phyloP scores from a whole-genome alignment of 92 coral and sea anemone species.

The Umimayanthus chanpuru region DNA sequence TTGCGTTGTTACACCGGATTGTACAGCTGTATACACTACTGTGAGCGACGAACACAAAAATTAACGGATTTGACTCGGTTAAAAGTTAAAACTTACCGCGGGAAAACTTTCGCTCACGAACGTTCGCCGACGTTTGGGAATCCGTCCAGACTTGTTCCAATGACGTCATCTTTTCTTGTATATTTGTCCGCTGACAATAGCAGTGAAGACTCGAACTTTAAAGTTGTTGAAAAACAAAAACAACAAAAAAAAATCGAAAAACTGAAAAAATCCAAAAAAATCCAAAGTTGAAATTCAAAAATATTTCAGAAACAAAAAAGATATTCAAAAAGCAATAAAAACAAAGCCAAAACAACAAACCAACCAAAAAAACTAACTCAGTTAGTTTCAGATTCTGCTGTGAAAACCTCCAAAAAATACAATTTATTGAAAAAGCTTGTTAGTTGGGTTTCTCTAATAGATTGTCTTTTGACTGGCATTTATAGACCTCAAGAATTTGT shows the following conservation, averaged over 20 bases:
- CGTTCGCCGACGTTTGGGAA: constrained; percentile 45
- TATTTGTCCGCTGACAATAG: constrained; percentile 63
- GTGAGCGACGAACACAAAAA: neutral
- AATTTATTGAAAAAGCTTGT: too few species aligned
- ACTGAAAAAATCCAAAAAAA: neutral
- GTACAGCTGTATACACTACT: constrained; percentile 5
- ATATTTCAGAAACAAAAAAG: neutral
- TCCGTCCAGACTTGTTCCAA: constrained; percentile 41
- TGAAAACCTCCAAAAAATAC: neutral
- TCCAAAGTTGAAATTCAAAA: constrained; percentile 1
- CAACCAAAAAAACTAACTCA: constrained; percentile 27
- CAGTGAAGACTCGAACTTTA: constrained; percentile 33
- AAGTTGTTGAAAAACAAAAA: constrained; percentile 7
- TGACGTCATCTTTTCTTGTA: constrained; percentile 42
- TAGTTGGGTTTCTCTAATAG: neutral
- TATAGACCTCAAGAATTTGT: neutral
- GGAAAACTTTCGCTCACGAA: constrained; percentile 12
- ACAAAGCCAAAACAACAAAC: constrained; percentile 31
- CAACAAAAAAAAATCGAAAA: constrained; percentile 23
- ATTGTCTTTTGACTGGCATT: neutral
- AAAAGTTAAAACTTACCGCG: constrained; percentile 29
- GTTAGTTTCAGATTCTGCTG: constrained; percentile 35
- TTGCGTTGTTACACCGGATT: neutral
- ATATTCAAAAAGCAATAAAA: neutral
- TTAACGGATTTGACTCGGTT: neutral